Percentiles rank a stretch among this genome's conserved stretches.
phyloP scores from a whole-genome alignment of 2,113 vertebrate genomes.

The Ardeotis arabs region DNA sequence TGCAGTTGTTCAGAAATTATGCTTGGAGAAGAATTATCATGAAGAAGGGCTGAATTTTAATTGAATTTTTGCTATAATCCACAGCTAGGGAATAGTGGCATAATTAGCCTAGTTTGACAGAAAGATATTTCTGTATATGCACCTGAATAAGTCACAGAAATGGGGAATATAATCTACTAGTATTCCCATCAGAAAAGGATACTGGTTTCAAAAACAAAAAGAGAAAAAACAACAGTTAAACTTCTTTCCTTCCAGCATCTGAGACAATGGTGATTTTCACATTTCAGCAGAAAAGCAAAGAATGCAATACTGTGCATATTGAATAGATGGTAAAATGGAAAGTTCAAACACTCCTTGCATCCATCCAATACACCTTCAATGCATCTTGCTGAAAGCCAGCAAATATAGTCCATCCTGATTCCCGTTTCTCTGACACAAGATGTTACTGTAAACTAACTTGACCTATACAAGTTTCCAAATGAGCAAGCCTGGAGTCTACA shows the following conservation, averaged over 20 bases:
- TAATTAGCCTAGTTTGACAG: slow-evolving; percentile 16
- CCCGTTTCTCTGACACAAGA: too few relatives aligned
- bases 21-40: not conserved
- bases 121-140: not conserved
- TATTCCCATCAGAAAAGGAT: not conserved
- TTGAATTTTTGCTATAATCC: not conserved
- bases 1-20: not conserved
- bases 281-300: too few relatives aligned
- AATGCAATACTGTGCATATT: too few relatives aligned
- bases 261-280: not conserved
- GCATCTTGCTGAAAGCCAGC: too few relatives aligned
- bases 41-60: not conserved
- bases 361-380: too few relatives aligned
- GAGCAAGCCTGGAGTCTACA: too few relatives aligned
- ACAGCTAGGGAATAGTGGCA: not conserved
- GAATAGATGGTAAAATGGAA: too few relatives aligned
- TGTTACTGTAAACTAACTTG: not conserved
- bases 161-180: not conserved
- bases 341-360: too few relatives aligned
- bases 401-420: too few relatives aligned
- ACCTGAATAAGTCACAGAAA: not conserved
- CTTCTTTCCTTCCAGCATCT: not conserved
- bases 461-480: not conserved
- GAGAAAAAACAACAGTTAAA: not conserved
- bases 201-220: not conserved